Percentiles rank a stretch among this genome's conserved stretches.
Conservation (phyloP, 2,888 invertebrate species). For the Seira musarum region DNA sequence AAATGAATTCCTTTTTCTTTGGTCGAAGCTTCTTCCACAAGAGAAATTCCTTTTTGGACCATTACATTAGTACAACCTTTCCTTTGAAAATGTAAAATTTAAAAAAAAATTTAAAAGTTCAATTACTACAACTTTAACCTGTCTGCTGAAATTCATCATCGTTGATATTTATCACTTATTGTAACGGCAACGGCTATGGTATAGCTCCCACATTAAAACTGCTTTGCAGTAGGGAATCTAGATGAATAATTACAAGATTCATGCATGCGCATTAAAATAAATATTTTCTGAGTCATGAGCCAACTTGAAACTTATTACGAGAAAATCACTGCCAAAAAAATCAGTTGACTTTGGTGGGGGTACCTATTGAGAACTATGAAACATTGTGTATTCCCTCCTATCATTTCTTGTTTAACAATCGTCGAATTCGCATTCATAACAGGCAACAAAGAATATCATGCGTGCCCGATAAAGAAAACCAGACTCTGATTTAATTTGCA, state of each 20-base stretch:
- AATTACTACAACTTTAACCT: constrained; percentile 9
- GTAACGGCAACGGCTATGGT: neutral
- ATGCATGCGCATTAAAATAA: constrained; percentile 22
- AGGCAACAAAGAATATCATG: neutral
- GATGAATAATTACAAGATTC: constrained; percentile 21
- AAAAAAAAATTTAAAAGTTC: neutral
- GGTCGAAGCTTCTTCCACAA: neutral
- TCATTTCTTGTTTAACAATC: neutral
- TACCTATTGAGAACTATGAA: neutral
- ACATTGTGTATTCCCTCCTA: neutral
- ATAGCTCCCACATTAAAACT: neutral
- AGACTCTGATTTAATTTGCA: constrained; percentile 17
- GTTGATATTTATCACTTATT: constrained; percentile 17
- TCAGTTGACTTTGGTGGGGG: neutral
- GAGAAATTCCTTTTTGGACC: constrained; percentile 21
- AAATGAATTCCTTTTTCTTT: neutral
- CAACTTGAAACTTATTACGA: constrained; percentile 6
- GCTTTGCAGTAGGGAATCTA: neutral
- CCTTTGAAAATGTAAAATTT: neutral
- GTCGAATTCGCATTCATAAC: constrained; percentile 1
- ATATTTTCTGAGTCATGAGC: neutral
- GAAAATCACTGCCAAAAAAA: constrained; percentile 9
- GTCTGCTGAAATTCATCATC: constrained; percentile 7
- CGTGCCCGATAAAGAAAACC: constrained; percentile 2
- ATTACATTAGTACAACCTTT: constrained; percentile 15